Conservation (phyloP, 2,888 invertebrate genomes). For the Stenurella melanura region DNA sequence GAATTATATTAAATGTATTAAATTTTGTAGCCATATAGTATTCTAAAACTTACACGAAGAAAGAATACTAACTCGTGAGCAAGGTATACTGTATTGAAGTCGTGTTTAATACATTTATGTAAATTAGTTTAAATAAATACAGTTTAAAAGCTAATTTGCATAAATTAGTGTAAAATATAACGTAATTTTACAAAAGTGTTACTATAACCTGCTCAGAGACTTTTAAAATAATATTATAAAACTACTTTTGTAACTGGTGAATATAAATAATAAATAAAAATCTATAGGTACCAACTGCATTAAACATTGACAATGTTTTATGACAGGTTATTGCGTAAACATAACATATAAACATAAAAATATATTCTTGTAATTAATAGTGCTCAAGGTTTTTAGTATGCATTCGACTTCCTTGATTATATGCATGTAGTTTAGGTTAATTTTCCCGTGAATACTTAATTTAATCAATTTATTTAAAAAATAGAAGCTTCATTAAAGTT, state of each 20-base stretch:
- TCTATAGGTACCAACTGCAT: slow-evolving; percentile 33
- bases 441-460: slow-evolving; percentile 37
- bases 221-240: background rate
- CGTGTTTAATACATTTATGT: slow-evolving; percentile 44
- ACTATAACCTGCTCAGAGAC: slow-evolving; percentile 15
- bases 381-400: slow-evolving; percentile 56
- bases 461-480: slow-evolving; percentile 30
- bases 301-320: slow-evolving; percentile 41
- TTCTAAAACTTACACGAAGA: background rate
- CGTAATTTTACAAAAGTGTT: slow-evolving; percentile 39
- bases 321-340: slow-evolving; percentile 49
- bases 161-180: slow-evolving; percentile 49
- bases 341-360: slow-evolving; percentile 43
- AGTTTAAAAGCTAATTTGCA: slow-evolving; percentile 48
- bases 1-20: background rate
- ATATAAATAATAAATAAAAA: slow-evolving; percentile 26
- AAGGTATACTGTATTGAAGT: background rate
- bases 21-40: background rate
- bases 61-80: background rate
- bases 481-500: slow-evolving; percentile 30
- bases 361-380: slow-evolving; percentile 47
- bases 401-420: slow-evolving; percentile 54
- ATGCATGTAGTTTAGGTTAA: slow-evolving; percentile 42
- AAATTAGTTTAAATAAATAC: slow-evolving; percentile 44
- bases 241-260: background rate